Conservation (phyloP, 2,888 invertebrate genomes). For the Willowsia nigromaculata region DNA sequence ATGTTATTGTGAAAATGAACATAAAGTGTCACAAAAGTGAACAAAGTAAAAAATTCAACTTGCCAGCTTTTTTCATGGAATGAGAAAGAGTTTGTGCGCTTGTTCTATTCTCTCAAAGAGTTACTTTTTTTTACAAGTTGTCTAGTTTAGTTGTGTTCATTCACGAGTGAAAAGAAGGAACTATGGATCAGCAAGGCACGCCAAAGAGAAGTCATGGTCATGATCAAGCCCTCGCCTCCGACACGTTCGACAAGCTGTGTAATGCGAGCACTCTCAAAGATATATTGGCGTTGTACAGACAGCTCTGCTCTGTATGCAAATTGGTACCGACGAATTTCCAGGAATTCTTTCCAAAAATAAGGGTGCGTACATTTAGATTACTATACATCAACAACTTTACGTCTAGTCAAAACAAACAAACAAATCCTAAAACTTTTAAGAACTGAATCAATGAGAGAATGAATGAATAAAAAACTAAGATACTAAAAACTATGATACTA, state of each 20-base stretch:
- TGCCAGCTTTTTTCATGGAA: too few relatives aligned
- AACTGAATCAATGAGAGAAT: neutral
- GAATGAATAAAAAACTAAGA: neutral
- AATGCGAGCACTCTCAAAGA: slow-evolving; percentile 94
- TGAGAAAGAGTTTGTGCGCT: neutral
- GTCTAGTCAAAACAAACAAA: neutral
- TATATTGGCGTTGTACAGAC: slow-evolving; percentile 87
- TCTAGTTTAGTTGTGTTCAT: slow-evolving; percentile 21
- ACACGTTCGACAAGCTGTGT: slow-evolving; percentile 95
- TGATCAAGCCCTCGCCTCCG: slow-evolving; percentile 85
- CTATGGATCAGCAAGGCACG: slow-evolving; percentile 70
- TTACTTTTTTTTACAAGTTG: too few relatives aligned
- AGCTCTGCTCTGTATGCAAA: slow-evolving; percentile 92
- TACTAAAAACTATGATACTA: too few relatives aligned
- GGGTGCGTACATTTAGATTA: slow-evolving; percentile 84
- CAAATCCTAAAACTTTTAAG: neutral
- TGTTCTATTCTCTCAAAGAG: neutral
- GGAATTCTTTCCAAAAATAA: slow-evolving; percentile 93
- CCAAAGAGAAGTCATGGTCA: slow-evolving; percentile 72
- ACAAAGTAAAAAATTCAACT: too few relatives aligned
- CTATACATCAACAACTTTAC: neutral
- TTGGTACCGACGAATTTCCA: slow-evolving; percentile 89
- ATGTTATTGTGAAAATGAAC: too few relatives aligned
- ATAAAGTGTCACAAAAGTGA: too few relatives aligned
- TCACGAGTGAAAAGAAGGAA: slow-evolving; percentile 52